Evolutionary conservation across 1,140 invertebrate genomes (phyloP).

Genomic region (Drosophila ogumai): DNA sequence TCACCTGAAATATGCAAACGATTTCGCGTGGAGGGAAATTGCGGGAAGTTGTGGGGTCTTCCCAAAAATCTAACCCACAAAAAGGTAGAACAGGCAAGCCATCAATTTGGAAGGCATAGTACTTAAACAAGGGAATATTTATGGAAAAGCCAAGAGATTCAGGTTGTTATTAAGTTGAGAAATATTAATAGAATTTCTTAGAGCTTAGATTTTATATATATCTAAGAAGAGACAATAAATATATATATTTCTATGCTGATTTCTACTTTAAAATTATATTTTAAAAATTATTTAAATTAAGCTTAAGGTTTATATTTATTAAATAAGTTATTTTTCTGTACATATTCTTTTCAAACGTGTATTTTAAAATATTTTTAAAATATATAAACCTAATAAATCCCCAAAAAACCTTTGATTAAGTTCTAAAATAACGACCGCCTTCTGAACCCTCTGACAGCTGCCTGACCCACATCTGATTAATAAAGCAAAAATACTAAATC

Average conservation of each 20-base stretch:
- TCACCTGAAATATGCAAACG: conserved; percentile 43
- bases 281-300: neutral
- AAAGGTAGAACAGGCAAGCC: neutral
- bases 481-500: conserved; percentile 35
- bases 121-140: neutral
- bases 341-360: neutral
- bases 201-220: neutral
- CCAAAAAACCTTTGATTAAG: neutral
- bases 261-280: neutral
- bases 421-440: neutral
- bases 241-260: neutral
- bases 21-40: conserved; percentile 2
- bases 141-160: neutral
- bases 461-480: conserved; percentile 52
- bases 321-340: too few relatives aligned
- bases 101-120: neutral
- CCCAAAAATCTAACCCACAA: conserved; percentile 5
- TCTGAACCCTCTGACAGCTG: conserved; percentile 5
- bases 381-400: too few relatives aligned
- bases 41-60: conserved; percentile 2
- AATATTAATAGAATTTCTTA: rapidly evolving
- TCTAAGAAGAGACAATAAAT: neutral
- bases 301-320: too few relatives aligned
- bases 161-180: neutral
- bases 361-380: neutral